Base-by-base conservation (phyloP, 1,140 invertebrate genomes). In the Belonocnema kinseyi region DNA sequence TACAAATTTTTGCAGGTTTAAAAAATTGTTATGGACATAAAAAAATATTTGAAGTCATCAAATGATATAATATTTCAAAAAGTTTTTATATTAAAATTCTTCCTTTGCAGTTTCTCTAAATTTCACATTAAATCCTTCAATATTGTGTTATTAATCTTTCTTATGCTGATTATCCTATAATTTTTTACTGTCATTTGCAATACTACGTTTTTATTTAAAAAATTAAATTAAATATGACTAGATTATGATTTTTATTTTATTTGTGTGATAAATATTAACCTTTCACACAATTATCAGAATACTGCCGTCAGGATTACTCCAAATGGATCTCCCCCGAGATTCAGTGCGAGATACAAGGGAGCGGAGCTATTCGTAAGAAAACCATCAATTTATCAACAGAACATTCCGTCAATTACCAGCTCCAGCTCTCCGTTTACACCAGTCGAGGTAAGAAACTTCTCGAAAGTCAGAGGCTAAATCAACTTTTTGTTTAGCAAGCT, bases 341-440 rank as follows among this genome's bases (percentile, higher is more conserved):
- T 91, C 70, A 90, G 89, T 21, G 91, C 91, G 7, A 88, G 90
- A 80, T 91, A 91, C 76, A 89, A 87, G 72, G 90, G 90, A 40
- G 88, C 89, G 13, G 91, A 92, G 81, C 82, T 91, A 10, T 86
- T 90, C 73, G 83, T 91, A 10, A 87, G 87, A 76, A 88, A 80
- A 74, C 88, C 89, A 66, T 46, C 61, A n/a, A 88, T 81, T 76
- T 83, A 83, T 73, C 83, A 88, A 81, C 80, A 85, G 26, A 86
- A 85, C 51, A 80, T 85, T 72, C 83, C 88, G 72, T 79, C 81
- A 52, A 77, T 86, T 70, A 79, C 84, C 51, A 90, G 85, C 58
- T 88, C 89, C 11, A 87, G 87, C 8, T 88, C 88, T 5, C 84
- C 88, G 72, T 85, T 87, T 50, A 88, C 85, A 52, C 83, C 88